Evolutionary conservation across 2,888 invertebrate species (phyloP), one percentile per base, ranked within the genome.

Genomic region (Conops quadrifasciatus): DNA sequence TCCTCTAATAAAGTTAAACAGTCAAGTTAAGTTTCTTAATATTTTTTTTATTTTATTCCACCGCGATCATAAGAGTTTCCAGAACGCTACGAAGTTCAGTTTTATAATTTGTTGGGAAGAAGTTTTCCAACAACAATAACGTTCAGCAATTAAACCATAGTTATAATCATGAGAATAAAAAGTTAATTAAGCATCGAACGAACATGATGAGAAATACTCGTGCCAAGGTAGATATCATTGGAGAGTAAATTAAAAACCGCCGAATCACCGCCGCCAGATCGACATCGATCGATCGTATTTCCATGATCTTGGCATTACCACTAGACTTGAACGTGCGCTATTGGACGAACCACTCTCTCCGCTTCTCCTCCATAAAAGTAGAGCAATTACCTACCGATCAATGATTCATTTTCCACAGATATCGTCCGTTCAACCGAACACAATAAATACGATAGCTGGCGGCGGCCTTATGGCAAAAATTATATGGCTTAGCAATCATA

Each of bases 231-330:
- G 59, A n/a, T n/a, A n/a, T n/a, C n/a, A n/a, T n/a, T 59, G 30
- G 59, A 59, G n/a, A 59, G 28, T 26, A n/a, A 62, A 62, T 36
- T 43, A 36, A 11, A n/a, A 43, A 58, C 24, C 58, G 21, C 36
- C 62, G 43, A 60, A n/a, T n/a, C n/a, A n/a, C 60, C n/a, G 43
- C 24, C 62, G n/a, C n/a, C 4, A 19, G 62, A 53, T n/a, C n/a
- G n/a, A n/a, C n/a, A n/a, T n/a, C 53, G 2, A 21, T 11, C 43
- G 36, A 60, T 36, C 60, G 21, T 21, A 36, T 43, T 43, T 62
- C 62, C 43, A 62, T 62, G 62, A 62, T 62, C 62, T 62, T 62
- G 62, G 21, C 62, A 62, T 53, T 53, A n/a, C 49, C 16, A 49
- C 49, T 49, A 43, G 9, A 43, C 5, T 43, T 11, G 9, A 13